Evolutionary conservation across 2,113 vertebrate species (phyloP), one percentile per base, ranked within the genome.

Genomic region (Diphyllodes magnificus): DNA sequence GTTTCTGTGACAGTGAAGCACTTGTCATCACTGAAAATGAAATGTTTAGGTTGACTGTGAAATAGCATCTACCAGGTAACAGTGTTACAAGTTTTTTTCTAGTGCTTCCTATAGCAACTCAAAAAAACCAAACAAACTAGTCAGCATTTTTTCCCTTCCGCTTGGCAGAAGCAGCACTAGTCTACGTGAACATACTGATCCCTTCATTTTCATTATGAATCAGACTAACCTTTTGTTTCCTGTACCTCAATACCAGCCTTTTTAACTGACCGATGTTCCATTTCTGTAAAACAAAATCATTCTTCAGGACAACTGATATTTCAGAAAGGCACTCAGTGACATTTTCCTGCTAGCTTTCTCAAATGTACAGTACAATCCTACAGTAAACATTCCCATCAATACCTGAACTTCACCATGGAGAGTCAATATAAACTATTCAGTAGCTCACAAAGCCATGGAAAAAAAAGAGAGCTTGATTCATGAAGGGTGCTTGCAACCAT

Each of bases 221-320:
- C 49, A 93, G 57, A 97, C 97, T 83, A 97, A 99, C 99, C 99
- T 98, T 99, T 98, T 79, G 98, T 97, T 95, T 99, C 98, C 82
- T 99, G 98, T 80, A 99, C 98, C 87, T 99, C 98, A n/a, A 99
- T 98, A 93, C 99, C 99, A 92, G 98, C 99, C 95, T 99, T 99
- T 98, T 99, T 99, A 90, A 99, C 99, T 45, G 99, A 99, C 66
- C 99, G 99, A 98, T 99, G 99, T 28, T 98, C 98, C 93, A 98
- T 97, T 97, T 98, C 99, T 99, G 97, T 88, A 98, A 98, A 73
- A 97, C 28, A 97, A 90, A 72, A 95, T 68, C 49, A 72, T 76
- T 95, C 92, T 96, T 95, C 86, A 95, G 75, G 56, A 88, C 68
- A 91, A 93, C 45, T 83, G 75, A 59, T 47, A 94, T 95, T 95